Evolutionary conservation across 2,888 invertebrate genomes (phyloP), one percentile per base, ranked within the genome.

Genomic region (Danaus chrysippus): DNA sequence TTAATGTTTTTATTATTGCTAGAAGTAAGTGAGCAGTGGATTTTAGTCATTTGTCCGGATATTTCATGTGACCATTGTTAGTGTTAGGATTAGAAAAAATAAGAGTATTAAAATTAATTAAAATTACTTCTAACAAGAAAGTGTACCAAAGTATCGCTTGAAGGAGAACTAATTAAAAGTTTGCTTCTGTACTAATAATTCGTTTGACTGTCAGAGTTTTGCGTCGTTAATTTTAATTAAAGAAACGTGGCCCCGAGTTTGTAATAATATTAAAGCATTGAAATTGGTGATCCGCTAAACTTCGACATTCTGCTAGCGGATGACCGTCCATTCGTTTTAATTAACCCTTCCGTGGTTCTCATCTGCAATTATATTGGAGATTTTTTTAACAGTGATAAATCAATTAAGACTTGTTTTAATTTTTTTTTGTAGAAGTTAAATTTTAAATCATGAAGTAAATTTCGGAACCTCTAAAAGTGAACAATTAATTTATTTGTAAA

Each of bases 181-280:
- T 90, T 76, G 81, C 85, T 85, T 84, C 88, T 85, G 85, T 90
- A 87, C 87, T 87, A 90, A 91, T 90, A 91, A 91, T 91, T 90
- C 89, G 90, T 89, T 88, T 88, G 87, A 89, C 86, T 90, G 89
- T 89, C 87, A 87, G 87, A 91, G 85, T 91, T 91, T 90, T 82
- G 82, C 87, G 86, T 89, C 90, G 89, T 91, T 91, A 90, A 91
- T 91, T 91, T 91, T 90, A 90, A 91, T 91, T 91, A 90, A 91
- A 91, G 91, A 88, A 91, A 88, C 84, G 87, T 83, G 81, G 82
- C 79, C 81, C 80, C 70, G 79, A 86, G 86, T 88, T 88, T 84
- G 88, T 88, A 86, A 90, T 87, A 86, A 87, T 90, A 90, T 90
- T 91, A 89, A 87, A 88, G 84, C 87, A 90, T 90, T 88, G 84